phyloP scores from a whole-genome alignment of 2,797 vertebrate genomes.

The Trematocara caparti region DNA sequence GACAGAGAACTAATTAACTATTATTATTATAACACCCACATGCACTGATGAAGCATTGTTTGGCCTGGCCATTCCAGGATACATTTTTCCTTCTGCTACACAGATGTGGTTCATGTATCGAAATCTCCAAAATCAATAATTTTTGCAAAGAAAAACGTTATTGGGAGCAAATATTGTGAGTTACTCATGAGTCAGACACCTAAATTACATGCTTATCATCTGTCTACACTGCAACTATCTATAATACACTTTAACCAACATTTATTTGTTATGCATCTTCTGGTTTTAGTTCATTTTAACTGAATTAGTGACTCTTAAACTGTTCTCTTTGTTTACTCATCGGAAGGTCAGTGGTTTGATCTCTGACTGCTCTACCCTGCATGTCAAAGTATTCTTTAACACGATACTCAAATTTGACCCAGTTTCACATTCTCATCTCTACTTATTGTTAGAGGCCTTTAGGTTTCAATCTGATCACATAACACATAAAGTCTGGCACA shows the following conservation, averaged over 20 bases:
- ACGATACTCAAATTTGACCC: background rate
- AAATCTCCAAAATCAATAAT: rapidly evolving
- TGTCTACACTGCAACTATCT: background rate
- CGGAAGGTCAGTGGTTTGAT: rapidly evolving
- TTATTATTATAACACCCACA: background rate
- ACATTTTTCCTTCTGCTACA: background rate
- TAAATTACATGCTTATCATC: background rate
- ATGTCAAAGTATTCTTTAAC: background rate
- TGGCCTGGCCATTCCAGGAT: background rate
- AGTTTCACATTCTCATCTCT: background rate
- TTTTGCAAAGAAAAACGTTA: background rate
- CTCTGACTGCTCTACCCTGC: background rate
- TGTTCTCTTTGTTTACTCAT: background rate
- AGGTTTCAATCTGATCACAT: background rate
- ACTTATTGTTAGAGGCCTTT: background rate
- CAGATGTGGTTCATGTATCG: rapidly evolving
- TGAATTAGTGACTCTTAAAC: background rate
- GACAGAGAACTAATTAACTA: background rate
- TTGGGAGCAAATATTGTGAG: background rate
- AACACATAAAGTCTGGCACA: background rate
- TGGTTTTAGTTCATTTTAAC: background rate
- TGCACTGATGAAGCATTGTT: background rate
- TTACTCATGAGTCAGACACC: background rate
- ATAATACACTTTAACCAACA: rapidly evolving
- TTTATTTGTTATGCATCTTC: rapidly evolving